Evolutionary conservation across 2,113 vertebrate genomes (phyloP), one percentile per base, ranked within the genome.

Genomic region (Psammodynastes pulverulentus): DNA sequence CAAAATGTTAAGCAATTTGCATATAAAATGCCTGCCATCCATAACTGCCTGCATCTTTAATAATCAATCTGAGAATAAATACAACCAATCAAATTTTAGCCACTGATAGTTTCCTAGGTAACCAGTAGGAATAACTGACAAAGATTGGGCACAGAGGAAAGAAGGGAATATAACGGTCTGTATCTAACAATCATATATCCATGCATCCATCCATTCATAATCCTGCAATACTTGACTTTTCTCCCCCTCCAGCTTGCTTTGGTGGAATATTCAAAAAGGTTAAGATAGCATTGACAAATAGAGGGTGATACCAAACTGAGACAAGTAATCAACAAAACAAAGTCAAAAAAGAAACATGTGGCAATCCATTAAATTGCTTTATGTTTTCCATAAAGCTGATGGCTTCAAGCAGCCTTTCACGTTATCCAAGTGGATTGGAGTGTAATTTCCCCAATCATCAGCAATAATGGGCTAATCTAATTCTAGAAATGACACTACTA

Each of bases 81-180:
- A 91, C 93, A 97, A 93, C 95, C 96, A 97, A 97, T 96, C 96
- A 91, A 94, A 91, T 89, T 62, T 48, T 93, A 93, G 84, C 91
- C 79, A 91, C n/a, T 1, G 89, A 94, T 45, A 91, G 96, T 97
- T 98, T 96, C 97, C 97, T 96, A 95, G 97, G 97, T 93, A 97
- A 97, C 97, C 89, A 86, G 85, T 93, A 93, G 93, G 96, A 96
- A 93, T 90, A 94, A 93, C 94, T 46, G 92, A 95, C 95, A 95
- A 0, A 90, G 95, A 85, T 94, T 95, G 90, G 72, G 93, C 0
- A 52, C 58, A 90, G 86, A 53, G 92, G 79, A 85, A 92, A 94
- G 88, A 95, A 94, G 96, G 21, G 43, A 92, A 94, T 46, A 87
- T 48, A 94, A 26, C 46, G 7, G 87, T 56, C 5, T 46, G 9